These are phyloP conservation scores for Periplaneta americana DNA, from an alignment of 1,140 invertebrate species.

Conservation along the genomic window DNA sequence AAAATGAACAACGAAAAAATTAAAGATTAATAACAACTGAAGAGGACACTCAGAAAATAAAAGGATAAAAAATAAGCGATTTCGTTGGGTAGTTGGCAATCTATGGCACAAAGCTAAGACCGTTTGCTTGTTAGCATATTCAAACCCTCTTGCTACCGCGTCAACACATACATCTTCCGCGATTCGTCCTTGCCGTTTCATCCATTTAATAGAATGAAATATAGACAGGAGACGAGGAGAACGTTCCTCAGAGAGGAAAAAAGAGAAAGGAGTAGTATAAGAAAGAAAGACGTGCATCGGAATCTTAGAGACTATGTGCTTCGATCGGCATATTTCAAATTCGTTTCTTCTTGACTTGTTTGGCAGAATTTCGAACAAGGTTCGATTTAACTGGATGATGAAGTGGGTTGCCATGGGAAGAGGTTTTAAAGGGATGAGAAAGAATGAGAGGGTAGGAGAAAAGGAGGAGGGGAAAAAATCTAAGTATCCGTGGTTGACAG, in stretches of 20 bases:
- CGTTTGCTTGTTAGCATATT: neutral
- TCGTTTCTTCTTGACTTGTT: neutral
- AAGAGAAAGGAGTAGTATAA: neutral
- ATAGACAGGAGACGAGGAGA: neutral
- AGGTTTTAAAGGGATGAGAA: neutral
- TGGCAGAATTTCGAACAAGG: neutral
- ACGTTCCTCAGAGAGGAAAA: neutral
- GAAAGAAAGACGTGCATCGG: neutral
- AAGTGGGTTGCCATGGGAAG: neutral
- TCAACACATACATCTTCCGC: neutral
- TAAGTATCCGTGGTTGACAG: neutral
- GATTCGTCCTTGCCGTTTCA: neutral
- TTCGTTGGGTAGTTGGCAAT: too few species aligned
- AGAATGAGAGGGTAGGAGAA: too few species aligned
- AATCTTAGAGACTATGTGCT: neutral
- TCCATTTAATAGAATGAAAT: neutral
- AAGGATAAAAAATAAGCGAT: too few species aligned
- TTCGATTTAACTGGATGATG: neutral
- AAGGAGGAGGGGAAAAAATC: neutral
- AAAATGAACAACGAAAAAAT: too few species aligned
- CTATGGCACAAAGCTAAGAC: neutral
- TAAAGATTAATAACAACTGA: too few species aligned
- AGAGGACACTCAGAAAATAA: too few species aligned
- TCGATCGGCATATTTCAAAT: neutral
- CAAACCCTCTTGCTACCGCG: neutral